Evolutionary conservation across 1,140 invertebrate species (phyloP).

Genomic region (honey bee (Apis mellifera)): Amel_HAv3.1 CM009941.2:450501-451000

Average conservation of each 20-base stretch:
- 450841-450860: constrained; percentile 77
- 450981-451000: neutral
- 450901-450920: constrained; percentile 23
- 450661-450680: too few species aligned
- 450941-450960: neutral
- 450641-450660: neutral
- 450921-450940: neutral
- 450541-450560: neutral
- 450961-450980: neutral
- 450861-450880: constrained; percentile 56
- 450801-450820: constrained; percentile 68
- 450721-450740: neutral
- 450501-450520: constrained; percentile 6
- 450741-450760: neutral
- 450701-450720: neutral
- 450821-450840: constrained; percentile 69
- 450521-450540: neutral
- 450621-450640: neutral
- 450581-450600: neutral
- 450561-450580: neutral
- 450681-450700: neutral
- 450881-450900: constrained; percentile 20
- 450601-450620: too few species aligned
- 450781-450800: neutral
- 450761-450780: neutral